Evolutionary conservation across 35 echinoderm and acorn worm genomes (phyloP).

Genomic region (Lytechinus variegatus): DNA sequence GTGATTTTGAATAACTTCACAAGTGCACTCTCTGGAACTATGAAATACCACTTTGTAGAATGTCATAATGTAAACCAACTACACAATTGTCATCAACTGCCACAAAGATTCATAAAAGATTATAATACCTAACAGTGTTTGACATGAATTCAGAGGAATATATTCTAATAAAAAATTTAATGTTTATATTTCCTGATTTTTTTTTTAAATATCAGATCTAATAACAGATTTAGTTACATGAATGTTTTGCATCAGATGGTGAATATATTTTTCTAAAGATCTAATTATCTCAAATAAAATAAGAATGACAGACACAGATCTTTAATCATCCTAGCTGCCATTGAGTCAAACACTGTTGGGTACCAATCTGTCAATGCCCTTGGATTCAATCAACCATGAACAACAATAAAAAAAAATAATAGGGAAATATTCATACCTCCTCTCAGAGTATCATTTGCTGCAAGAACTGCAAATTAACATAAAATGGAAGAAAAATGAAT

Average conservation of each 20-base stretch:
- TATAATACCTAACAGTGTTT: neutral
- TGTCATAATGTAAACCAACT: neutral
- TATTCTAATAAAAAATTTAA: neutral
- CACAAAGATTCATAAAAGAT: neutral
- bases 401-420: neutral
- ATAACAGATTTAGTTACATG: neutral
- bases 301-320: neutral
- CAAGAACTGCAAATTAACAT: conserved; percentile 65
- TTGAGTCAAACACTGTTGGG: neutral
- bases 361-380: neutral
- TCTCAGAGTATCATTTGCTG: conserved; percentile 78
- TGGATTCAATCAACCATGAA: neutral
- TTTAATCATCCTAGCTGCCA: neutral
- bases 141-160: neutral
- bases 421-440: conserved; percentile 67
- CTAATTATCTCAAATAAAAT: neutral
- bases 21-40: neutral
- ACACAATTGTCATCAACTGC: neutral
- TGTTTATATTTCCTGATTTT: neutral
- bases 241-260: neutral
- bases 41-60: conserved; percentile 6
- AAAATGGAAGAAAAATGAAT: neutral
- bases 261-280: neutral
- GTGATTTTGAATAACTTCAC: neutral
- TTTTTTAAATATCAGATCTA: neutral